Evolutionary conservation across 2,113 vertebrate genomes (phyloP).

Genomic region (Chloropsis cyanopogon): DNA sequence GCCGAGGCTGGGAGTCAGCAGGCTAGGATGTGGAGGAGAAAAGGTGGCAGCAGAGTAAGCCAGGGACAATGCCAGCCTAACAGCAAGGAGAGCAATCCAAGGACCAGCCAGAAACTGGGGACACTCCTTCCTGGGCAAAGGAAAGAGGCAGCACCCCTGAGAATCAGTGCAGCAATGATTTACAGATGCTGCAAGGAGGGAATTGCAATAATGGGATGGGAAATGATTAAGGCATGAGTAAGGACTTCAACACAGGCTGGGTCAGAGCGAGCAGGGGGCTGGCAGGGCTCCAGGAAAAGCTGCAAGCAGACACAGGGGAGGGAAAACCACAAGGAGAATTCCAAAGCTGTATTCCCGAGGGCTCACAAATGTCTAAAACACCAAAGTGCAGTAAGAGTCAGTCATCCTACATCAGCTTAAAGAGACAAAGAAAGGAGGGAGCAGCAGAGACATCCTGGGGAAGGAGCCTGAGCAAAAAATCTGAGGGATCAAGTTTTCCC

Average conservation of each 20-base stretch:
- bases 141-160: neutral
- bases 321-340: neutral
- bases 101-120: neutral
- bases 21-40: neutral
- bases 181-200: neutral
- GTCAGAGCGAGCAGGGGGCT: neutral
- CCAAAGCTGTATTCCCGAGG: neutral
- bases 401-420: neutral
- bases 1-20: neutral
- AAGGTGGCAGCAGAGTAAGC: neutral
- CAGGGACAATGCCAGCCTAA: neutral
- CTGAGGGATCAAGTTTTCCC: neutral
- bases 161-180: neutral
- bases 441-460: neutral
- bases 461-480: neutral
- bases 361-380: neutral
- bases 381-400: neutral
- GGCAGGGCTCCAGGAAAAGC: constrained; percentile 2
- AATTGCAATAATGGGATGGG: neutral
- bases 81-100: neutral
- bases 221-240: constrained; percentile 50
- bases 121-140: neutral
- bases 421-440: neutral
- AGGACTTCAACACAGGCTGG: neutral
- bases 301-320: neutral